Evolutionary conservation across 2,888 invertebrate species (phyloP), one percentile per base, ranked within the genome.

Genomic region (Eremobia ochroleuca): DNA sequence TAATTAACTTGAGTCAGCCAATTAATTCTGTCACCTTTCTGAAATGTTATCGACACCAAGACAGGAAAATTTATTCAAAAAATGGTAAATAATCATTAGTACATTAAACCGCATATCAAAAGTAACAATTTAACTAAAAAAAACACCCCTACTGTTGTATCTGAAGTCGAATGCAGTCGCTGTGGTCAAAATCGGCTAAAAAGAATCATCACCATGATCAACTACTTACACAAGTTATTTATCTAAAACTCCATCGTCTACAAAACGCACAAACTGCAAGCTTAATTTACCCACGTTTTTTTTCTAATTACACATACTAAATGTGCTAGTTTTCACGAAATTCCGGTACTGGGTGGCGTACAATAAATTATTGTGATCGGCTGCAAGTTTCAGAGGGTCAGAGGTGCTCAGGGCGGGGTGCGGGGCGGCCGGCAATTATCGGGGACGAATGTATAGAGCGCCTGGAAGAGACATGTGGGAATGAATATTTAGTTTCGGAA

Each of bases 311-410:
- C 77, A 79, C 81, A 69, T 71, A 73, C 75, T 80, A 79, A 79
- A 85, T 78, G 78, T 79, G 81, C 79, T 85, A 88, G 81, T 88
- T 89, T 88, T 89, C 83, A 82, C 82, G 71, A 82, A 89, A 87
- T 89, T 85, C 87, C 78, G 76, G 82, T 80, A 72, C 83, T 82
- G 82, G 87, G 88, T 87, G 91, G 92, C 86, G 83, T 92, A 91
- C 92, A 93, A 93, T 95, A 95, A 95, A 96, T 96, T 95, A 96
- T 94, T 92, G 95, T 95, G 95, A 96, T 96, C 96, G 96, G 96
- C 94, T 95, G 96, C 96, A 96, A 96, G 96, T 96, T 96, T 96
- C 96, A 94, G 96, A 94, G 94, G 96, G 96, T 96, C 96, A 96
- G 96, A 96, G 96, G 96, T 96, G 95, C 92, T 93, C 94, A 89